Conservation (phyloP, 2,797 vertebrate species). For the Lutjanus campechanus region DNA sequence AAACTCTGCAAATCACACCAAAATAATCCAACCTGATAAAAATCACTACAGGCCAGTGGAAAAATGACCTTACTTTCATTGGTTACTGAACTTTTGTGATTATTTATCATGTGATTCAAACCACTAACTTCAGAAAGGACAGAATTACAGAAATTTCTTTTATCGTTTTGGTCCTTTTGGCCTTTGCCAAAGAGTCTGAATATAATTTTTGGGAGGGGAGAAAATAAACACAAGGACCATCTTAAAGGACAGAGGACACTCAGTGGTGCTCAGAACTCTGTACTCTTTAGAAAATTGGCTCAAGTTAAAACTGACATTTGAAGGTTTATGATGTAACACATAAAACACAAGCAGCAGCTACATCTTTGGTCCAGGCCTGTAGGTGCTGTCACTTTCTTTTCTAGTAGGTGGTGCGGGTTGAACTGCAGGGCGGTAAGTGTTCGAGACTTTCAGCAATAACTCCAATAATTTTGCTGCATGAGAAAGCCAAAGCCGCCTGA, state of each 20-base stretch:
- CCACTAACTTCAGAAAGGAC: too few species aligned
- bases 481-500: too few species aligned
- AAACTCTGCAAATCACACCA: too few species aligned
- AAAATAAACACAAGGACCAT: background rate
- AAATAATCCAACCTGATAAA: too few species aligned
- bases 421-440: background rate
- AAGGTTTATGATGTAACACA: background rate
- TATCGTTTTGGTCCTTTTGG: background rate
- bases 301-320: background rate
- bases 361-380: background rate
- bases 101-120: background rate
- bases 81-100: background rate
- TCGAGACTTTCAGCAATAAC: background rate
- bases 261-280: background rate
- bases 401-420: background rate
- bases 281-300: background rate
- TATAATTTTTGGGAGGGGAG: too few species aligned
- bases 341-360: background rate
- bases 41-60: too few species aligned
- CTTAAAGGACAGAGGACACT: background rate
- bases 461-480: background rate
- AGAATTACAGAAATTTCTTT: too few species aligned
- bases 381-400: background rate
- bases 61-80: background rate
- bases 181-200: background rate